Conservation (phyloP, 1,140 invertebrate species). For the Dysdera silvatica region DNA sequence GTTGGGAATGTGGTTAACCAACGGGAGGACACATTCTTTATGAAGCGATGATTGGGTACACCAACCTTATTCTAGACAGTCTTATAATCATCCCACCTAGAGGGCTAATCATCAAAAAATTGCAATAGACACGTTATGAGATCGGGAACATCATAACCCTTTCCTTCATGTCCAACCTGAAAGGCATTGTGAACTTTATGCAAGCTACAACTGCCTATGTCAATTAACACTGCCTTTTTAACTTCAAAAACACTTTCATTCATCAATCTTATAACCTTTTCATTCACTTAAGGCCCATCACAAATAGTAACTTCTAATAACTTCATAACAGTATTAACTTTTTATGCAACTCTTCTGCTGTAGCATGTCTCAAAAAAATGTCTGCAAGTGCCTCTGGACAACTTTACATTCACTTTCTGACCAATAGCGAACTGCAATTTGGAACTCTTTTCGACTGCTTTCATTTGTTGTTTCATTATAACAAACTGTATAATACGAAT, state of each 20-base stretch:
- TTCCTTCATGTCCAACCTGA: constrained; percentile 30
- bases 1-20: constrained; percentile 32
- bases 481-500: background rate
- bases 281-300: constrained; percentile 21
- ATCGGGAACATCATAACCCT: constrained; percentile 32
- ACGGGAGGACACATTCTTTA: no score
- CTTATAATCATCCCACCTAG: no score
- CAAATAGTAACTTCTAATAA: background rate
- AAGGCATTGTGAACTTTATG: constrained; percentile 23
- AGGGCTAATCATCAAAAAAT: constrained; percentile 35
- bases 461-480: constrained; percentile 2
- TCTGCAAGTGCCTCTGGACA: constrained; percentile 6
- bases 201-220: constrained; percentile 33
- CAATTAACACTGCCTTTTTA: constrained; percentile 5
- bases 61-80: no score
- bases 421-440: constrained; percentile 8
- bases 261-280: constrained; percentile 14
- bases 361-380: constrained; percentile 18
- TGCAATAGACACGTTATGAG: constrained; percentile 30
- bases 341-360: background rate
- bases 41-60: no score
- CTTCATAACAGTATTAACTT: background rate
- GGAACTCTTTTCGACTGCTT: background rate
- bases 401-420: background rate
- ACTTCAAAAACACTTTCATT: background rate